phyloP scores from a whole-genome alignment of 2,888 invertebrate genomes.

The Cenopis cana region DNA sequence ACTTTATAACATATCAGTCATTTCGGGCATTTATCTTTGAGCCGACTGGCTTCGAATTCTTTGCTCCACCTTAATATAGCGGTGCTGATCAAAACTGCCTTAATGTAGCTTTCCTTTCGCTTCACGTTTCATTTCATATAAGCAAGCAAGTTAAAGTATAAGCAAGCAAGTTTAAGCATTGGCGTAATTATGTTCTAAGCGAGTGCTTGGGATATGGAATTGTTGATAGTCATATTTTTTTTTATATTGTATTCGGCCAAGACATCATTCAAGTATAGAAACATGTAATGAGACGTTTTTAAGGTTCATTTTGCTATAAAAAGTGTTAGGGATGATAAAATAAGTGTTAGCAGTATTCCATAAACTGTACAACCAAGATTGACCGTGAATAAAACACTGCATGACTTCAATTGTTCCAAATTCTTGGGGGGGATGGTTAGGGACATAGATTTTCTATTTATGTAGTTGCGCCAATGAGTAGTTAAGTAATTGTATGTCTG shows the following conservation, averaged over 20 bases:
- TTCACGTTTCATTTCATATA: slow-evolving; percentile 34
- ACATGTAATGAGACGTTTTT: not conserved
- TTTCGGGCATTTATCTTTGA: slow-evolving; percentile 35
- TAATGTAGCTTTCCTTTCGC: slow-evolving; percentile 46
- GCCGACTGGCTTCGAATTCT: slow-evolving; percentile 43
- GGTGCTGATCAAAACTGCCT: slow-evolving; percentile 58
- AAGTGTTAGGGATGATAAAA: not conserved
- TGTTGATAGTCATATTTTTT: not conserved
- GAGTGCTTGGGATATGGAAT: not conserved
- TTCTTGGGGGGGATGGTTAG: not conserved
- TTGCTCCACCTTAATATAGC: slow-evolving; percentile 61
- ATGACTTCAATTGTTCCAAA: not conserved
- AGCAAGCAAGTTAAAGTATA: too few species aligned
- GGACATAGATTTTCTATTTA: slow-evolving; percentile 18
- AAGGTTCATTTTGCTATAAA: not conserved
- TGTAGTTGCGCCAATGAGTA: slow-evolving; percentile 28
- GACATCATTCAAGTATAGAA: not conserved
- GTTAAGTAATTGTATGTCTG: slow-evolving; percentile 49
- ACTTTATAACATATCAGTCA: slow-evolving; percentile 37
- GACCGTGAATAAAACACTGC: not conserved
- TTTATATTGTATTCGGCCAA: not conserved
- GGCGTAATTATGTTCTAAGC: slow-evolving; percentile 20
- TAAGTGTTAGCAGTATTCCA: not conserved
- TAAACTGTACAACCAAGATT: not conserved
- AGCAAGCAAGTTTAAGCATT: slow-evolving; percentile 23